A percentile compares a stretch with the other conserved stretches of the same genome.
phyloP scores from a whole-genome alignment of 2,113 vertebrate genomes.

The Equus przewalskii region DNA sequence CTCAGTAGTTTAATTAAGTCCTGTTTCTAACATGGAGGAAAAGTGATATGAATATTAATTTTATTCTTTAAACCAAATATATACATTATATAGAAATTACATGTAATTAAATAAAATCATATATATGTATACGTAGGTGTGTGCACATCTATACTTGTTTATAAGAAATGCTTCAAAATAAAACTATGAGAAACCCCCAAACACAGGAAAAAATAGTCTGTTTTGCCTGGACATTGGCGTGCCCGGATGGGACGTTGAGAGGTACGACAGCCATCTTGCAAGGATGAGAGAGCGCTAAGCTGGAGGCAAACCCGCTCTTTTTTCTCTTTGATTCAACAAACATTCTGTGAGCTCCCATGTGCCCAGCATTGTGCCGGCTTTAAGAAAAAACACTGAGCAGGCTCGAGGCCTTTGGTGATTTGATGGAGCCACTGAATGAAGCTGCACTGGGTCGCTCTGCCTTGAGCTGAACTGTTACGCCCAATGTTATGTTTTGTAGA shows the following conservation, averaged over 20 bases:
- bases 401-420: background rate
- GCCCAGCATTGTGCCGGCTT: too few relatives aligned
- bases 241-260: too few relatives aligned
- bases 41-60: background rate
- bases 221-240: background rate
- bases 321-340: background rate
- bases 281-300: background rate
- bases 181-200: background rate
- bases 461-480: too few relatives aligned
- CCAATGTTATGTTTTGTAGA: background rate
- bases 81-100: background rate
- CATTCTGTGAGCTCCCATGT: background rate
- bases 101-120: background rate
- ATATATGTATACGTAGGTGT: background rate
- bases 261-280: background rate
- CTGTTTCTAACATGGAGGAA: background rate
- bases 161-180: background rate
- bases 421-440: background rate
- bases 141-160: background rate
- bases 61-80: background rate
- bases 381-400: background rate
- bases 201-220: background rate
- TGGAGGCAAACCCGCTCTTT: background rate
- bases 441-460: rapidly evolving
- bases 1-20: background rate